Evolutionary conservation across 2,797 vertebrate species (phyloP).

Genomic region (Dendrocincla fuliginosa): DNA sequence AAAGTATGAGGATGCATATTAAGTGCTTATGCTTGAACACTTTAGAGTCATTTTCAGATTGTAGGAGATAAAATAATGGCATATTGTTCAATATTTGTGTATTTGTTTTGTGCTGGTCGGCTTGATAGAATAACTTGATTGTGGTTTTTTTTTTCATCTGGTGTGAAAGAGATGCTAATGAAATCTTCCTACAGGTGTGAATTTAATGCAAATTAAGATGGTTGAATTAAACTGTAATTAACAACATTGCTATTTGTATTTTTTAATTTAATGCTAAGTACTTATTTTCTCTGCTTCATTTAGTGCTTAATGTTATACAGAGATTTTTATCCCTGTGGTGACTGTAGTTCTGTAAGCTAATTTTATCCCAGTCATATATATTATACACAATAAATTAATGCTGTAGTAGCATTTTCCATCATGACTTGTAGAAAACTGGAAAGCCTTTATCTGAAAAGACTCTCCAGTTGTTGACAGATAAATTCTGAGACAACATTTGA

Average conservation of each 20-base stretch:
- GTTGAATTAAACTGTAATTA: slow-evolving; percentile 2
- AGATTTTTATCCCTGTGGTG: not conserved
- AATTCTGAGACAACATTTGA: not conserved
- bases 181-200: not conserved
- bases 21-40: not conserved
- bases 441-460: not conserved
- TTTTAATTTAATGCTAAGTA: not conserved
- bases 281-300: not conserved
- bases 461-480: not conserved
- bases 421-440: not conserved
- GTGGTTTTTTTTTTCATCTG: not conserved
- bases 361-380: not conserved
- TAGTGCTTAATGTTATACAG: not conserved
- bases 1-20: not conserved
- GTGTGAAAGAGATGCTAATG: not conserved
- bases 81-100: not conserved
- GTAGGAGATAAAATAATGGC: not conserved
- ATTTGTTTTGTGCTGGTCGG: not conserved
- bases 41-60: not conserved
- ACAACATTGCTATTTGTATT: not conserved
- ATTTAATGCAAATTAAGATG: not conserved
- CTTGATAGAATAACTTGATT: not conserved
- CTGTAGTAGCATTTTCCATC: not conserved
- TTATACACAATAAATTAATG: not conserved
- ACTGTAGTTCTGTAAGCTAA: not conserved